These are phyloP conservation scores for Pycnonotus jocosus DNA, from an alignment of 2,113 vertebrate species.

Conservation along the genomic window DNA sequence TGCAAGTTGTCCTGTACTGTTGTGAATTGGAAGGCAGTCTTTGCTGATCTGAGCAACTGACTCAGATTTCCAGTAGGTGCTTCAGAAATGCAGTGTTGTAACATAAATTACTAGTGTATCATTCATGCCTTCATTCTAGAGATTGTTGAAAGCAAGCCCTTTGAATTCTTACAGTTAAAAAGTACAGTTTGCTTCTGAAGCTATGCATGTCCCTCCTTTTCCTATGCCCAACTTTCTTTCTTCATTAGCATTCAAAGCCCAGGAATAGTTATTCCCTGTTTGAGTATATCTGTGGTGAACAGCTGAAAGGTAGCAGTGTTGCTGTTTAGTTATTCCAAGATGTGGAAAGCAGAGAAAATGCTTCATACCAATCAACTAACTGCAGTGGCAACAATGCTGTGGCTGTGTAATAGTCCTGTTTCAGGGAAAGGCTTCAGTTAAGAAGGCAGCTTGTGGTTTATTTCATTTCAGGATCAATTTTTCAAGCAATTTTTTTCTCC, in stretches of 20 bases:
- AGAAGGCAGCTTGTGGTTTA: not conserved
- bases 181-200: not conserved
- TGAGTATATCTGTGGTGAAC: not conserved
- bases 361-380: not conserved
- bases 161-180: not conserved
- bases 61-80: not conserved
- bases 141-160: not conserved
- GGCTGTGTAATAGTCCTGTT: not conserved
- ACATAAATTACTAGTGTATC: not conserved
- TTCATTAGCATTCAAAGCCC: conserved; percentile 11
- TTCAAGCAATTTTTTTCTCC: not conserved
- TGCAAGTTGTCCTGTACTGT: not conserved
- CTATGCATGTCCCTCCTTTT: not conserved
- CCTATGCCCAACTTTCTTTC: not conserved
- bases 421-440: not conserved
- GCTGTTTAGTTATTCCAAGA: not conserved
- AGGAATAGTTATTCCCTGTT: not conserved
- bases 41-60: not conserved
- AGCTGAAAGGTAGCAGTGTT: not conserved
- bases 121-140: not conserved
- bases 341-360: not conserved
- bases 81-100: not conserved
- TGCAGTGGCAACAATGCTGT: not conserved
- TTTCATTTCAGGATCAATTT: not conserved
- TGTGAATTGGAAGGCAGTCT: not conserved